These are phyloP conservation scores for Otus scops DNA, from an alignment of 2,797 vertebrate genomes.

Conservation along the genomic window DNA sequence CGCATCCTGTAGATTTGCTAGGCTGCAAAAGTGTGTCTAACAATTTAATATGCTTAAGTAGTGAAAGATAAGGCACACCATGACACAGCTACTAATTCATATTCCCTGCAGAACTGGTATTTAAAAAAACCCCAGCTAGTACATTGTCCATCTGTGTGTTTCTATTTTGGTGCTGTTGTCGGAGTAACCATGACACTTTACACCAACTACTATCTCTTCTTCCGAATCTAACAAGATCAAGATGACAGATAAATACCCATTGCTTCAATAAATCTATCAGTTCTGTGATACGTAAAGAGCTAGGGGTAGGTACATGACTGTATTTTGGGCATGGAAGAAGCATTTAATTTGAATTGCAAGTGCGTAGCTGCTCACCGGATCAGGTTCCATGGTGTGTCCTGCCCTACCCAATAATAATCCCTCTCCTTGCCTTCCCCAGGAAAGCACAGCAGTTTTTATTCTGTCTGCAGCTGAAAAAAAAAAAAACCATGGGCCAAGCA, in stretches of 20 bases:
- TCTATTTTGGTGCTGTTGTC: conserved; percentile 10
- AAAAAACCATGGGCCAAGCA: neutral
- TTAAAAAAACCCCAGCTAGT: neutral
- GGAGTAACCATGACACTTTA: neutral
- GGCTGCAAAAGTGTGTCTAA: neutral
- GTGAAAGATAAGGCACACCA: neutral
- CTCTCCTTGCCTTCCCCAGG: neutral
- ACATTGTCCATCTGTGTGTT: neutral
- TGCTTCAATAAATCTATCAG: neutral
- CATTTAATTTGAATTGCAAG: neutral
- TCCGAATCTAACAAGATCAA: neutral
- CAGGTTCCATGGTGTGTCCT: neutral
- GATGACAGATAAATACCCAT: neutral
- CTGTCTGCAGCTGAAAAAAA: neutral
- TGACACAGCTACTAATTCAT: neutral
- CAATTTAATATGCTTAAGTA: neutral
- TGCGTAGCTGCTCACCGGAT: neutral
- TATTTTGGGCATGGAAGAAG: neutral
- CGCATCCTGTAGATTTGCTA: neutral
- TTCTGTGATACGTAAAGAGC: neutral
- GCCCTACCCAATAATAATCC: neutral
- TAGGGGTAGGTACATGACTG: neutral
- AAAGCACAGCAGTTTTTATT: neutral
- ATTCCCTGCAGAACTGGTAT: neutral
- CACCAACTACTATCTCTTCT: fast-evolving